phyloP scores from a whole-genome alignment of 2,888 invertebrate species.

The Mesochorus sp. region DNA sequence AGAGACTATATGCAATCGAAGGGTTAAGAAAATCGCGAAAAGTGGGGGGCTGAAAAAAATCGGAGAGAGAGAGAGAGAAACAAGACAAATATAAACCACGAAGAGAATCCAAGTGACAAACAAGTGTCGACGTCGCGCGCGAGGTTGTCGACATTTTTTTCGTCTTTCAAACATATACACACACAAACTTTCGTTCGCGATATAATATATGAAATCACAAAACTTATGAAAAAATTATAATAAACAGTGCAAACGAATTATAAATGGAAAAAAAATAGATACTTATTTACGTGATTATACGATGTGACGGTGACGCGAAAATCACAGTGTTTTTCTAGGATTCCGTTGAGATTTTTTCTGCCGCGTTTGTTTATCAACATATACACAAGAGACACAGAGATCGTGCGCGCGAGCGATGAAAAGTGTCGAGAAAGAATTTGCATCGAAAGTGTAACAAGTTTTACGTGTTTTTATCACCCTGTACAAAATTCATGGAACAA shows the following conservation, averaged over 20 bases:
- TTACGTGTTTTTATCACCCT: neutral
- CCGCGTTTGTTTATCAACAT: no score
- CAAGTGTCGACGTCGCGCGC: constrained; percentile 41
- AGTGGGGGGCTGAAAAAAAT: constrained; percentile 39
- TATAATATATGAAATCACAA: no score
- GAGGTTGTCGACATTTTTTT: constrained; percentile 17
- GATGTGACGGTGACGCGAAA: no score
- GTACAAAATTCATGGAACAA: neutral
- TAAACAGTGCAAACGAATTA: no score
- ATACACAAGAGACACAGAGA: no score
- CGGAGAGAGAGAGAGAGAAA: constrained; percentile 7
- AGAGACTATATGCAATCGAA: constrained; percentile 36
- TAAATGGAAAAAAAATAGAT: no score
- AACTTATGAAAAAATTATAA: no score
- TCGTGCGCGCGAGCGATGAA: constrained; percentile 35
- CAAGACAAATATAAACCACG: constrained; percentile 16
- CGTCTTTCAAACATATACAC: no score
- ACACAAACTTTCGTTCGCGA: no score
- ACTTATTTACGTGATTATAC: no score
- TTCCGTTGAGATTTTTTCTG: no score
- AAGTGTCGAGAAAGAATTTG: constrained; percentile 10
- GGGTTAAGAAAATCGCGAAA: constrained; percentile 34
- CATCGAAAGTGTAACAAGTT: constrained; percentile 15
- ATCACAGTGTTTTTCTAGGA: no score
- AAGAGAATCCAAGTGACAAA: constrained; percentile 55